These are phyloP conservation scores for Ornithorhynchus anatinus DNA, from an alignment of 2,113 vertebrate species.

Conservation along the genomic window DNA sequence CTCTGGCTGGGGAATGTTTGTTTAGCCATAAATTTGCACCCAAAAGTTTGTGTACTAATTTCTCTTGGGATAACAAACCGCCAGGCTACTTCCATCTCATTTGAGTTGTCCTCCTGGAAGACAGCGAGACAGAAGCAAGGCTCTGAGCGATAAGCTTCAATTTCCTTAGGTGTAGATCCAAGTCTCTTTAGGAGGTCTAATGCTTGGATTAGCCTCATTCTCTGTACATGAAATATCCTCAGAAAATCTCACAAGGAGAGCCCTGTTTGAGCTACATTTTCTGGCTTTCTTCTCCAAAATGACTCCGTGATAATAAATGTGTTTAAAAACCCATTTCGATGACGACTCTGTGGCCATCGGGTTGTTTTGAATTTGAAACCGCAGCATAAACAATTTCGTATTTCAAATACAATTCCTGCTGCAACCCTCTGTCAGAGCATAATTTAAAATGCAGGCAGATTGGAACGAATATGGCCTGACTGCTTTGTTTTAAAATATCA, in stretches of 20 bases:
- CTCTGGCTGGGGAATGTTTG: too few relatives aligned
- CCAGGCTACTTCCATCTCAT: background rate
- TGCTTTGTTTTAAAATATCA: constrained; percentile 60
- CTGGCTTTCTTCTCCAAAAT: constrained; percentile 17
- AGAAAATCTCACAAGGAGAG: background rate
- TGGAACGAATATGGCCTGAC: constrained; percentile 46
- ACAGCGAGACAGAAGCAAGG: background rate
- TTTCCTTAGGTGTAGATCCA: background rate
- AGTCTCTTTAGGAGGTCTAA: background rate
- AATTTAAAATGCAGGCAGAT: constrained; percentile 44
- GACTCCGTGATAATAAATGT: constrained; percentile 36
- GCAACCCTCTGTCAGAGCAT: constrained; percentile 35
- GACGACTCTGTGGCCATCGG: background rate
- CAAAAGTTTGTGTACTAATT: too few relatives aligned
- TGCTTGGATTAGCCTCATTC: background rate
- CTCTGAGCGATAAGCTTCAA: background rate
- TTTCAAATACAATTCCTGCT: constrained; percentile 55
- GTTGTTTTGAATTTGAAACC: constrained; percentile 46
- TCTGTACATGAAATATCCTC: background rate
- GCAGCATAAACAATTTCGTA: constrained; percentile 49
- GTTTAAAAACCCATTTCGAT: constrained; percentile 54
- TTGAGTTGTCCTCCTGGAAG: background rate
- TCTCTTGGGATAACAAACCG: background rate
- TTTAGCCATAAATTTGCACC: too few relatives aligned
- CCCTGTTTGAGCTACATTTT: background rate